These are phyloP conservation scores for Chaunax sp. DNA, from an alignment of 2,797 vertebrate genomes.

Conservation along the genomic window DNA sequence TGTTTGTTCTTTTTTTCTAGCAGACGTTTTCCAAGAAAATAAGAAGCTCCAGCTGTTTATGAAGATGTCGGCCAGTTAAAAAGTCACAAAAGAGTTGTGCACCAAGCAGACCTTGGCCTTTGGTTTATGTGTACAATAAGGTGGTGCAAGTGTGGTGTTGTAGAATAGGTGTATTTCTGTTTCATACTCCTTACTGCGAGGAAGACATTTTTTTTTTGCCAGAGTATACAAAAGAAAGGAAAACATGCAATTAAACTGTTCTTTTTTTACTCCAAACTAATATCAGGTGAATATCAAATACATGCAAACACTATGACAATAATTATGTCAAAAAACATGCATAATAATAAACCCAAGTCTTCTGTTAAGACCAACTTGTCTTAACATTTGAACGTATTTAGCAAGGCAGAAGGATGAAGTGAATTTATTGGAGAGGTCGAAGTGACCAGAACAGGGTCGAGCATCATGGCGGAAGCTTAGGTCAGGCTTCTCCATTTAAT, in stretches of 20 bases:
- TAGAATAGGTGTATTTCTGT: background rate
- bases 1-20: constrained; percentile 63
- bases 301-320: background rate
- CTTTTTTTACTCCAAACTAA: background rate
- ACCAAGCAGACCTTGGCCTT: constrained; percentile 4
- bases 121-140: constrained; percentile 2
- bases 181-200: too few relatives aligned
- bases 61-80: constrained; percentile 23
- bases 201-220: background rate
- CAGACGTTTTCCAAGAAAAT: constrained; percentile 38
- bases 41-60: constrained; percentile 37
- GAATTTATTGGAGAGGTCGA: too few relatives aligned
- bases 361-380: too few relatives aligned
- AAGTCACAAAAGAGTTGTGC: constrained; percentile 10
- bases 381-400: too few relatives aligned
- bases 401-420: too few relatives aligned
- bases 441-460: too few relatives aligned
- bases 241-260: background rate
- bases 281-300: background rate
- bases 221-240: background rate
- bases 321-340: too few relatives aligned
- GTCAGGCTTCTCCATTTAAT: too few relatives aligned
- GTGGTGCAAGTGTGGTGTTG: background rate
- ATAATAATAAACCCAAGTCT: too few relatives aligned
- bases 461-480: too few relatives aligned